Evolutionary conservation across 2,888 invertebrate species (phyloP).

Genomic region (Iphiclides podalirius): DNA sequence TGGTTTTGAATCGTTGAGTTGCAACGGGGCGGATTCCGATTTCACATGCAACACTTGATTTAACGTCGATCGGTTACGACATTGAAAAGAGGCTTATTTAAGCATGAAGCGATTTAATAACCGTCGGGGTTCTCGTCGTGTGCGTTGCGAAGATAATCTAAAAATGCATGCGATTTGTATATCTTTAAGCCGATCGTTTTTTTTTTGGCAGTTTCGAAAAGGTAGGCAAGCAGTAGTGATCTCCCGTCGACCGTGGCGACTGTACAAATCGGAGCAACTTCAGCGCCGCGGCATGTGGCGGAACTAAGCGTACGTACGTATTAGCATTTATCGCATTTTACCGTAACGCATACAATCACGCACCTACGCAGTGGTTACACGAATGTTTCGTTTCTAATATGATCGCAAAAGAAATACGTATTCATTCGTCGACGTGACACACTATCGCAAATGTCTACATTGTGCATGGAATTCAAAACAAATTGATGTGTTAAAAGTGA

Average conservation of each 20-base stretch:
- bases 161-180: constrained; percentile 23
- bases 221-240: constrained; percentile 39
- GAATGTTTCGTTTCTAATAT: constrained; percentile 37
- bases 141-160: constrained; percentile 25
- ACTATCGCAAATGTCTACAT: no score
- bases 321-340: constrained; percentile 65
- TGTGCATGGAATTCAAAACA: no score
- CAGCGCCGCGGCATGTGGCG: constrained; percentile 54
- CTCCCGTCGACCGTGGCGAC: constrained; percentile 49
- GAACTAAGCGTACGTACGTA: constrained; percentile 62
- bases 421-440: neutral
- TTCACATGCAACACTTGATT: constrained; percentile 25
- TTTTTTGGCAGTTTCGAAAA: constrained; percentile 33
- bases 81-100: constrained; percentile 25
- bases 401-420: constrained; percentile 9
- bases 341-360: constrained; percentile 49
- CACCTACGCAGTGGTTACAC: constrained; percentile 44
- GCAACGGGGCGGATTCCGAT: constrained; percentile 21
- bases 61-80: constrained; percentile 23
- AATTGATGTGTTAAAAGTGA: neutral
- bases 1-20: constrained; percentile 8
- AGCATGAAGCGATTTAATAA: constrained; percentile 28
- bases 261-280: constrained; percentile 42
- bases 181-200: constrained; percentile 21
- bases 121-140: constrained; percentile 24